phyloP scores from a whole-genome alignment of 2,888 invertebrate genomes.

The Drosophila anomalipes region DNA sequence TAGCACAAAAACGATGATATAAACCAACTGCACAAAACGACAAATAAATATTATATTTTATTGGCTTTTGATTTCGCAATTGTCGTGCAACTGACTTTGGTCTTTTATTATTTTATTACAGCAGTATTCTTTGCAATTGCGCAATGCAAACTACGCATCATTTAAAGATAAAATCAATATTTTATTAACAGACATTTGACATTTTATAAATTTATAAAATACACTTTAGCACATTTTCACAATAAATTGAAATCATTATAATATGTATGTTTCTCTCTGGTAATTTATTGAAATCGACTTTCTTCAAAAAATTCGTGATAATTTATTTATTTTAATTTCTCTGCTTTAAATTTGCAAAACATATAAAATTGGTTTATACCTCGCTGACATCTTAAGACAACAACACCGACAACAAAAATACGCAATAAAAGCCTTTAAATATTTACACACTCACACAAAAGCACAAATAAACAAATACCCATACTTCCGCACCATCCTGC shows the following conservation, averaged over 20 bases:
- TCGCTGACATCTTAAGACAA: slow-evolving; percentile 11
- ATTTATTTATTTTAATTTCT: not conserved
- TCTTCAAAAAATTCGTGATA: not conserved
- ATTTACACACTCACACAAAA: slow-evolving; percentile 72
- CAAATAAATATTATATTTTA: slow-evolving; percentile 62
- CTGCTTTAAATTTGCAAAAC: not conserved
- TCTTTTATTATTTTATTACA: slow-evolving; percentile 27
- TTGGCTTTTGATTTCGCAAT: slow-evolving; percentile 60
- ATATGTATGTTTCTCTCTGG: not conserved
- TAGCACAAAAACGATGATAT: slow-evolving; percentile 11
- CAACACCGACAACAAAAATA: slow-evolving; percentile 28
- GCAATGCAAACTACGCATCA: not conserved
- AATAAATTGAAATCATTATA: not conserved
- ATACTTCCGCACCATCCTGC: slow-evolving; percentile 20
- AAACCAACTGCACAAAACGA: slow-evolving; percentile 7
- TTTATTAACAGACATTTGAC: slow-evolving; percentile 10
- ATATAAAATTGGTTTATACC: slow-evolving; percentile 17
- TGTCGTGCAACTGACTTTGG: slow-evolving; percentile 44
- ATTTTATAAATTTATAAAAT: slow-evolving; percentile 1
- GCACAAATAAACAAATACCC: slow-evolving; percentile 66
- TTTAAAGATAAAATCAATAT: slow-evolving; percentile 1
- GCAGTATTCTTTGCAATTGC: not conserved
- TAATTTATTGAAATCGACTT: not conserved
- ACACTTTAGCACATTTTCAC: not conserved
- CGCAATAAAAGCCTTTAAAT: slow-evolving; percentile 74